Percentiles rank a stretch among this genome's conserved stretches.
phyloP scores from a whole-genome alignment of 2,888 invertebrate genomes.

The Polyommatus icarus region DNA sequence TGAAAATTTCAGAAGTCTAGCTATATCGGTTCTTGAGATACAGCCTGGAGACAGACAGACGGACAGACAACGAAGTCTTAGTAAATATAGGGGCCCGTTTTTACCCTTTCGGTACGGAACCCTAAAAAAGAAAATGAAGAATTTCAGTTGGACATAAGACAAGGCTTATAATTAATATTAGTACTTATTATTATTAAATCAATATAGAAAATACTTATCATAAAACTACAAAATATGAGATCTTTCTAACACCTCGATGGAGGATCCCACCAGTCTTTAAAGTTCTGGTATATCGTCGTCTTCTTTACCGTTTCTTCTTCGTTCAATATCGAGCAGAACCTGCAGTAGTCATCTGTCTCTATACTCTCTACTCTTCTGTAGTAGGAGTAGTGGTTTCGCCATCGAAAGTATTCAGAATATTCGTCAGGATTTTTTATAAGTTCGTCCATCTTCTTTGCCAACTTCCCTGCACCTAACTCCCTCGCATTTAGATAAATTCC shows the following conservation, averaged over 20 bases:
- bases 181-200: too few relatives aligned
- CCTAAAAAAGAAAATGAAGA: too few relatives aligned
- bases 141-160: too few relatives aligned
- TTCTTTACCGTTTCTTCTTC: constrained; percentile 51
- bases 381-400: constrained; percentile 65
- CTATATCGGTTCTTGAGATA: too few relatives aligned
- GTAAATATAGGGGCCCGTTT: too few relatives aligned
- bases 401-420: constrained; percentile 62
- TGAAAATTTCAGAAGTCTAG: too few relatives aligned
- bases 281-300: constrained; percentile 51
- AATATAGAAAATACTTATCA: neutral
- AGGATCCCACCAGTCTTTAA: constrained; percentile 62
- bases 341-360: constrained; percentile 65
- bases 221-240: neutral
- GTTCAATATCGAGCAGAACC: constrained; percentile 60
- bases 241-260: constrained; percentile 40
- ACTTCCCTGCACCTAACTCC: constrained; percentile 47
- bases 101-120: too few relatives aligned
- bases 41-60: too few relatives aligned
- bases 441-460: constrained; percentile 57
- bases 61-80: too few relatives aligned
- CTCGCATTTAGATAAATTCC: constrained; percentile 62
- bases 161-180: too few relatives aligned
- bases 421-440: constrained; percentile 54
- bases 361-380: constrained; percentile 49